Base-by-base conservation (phyloP, 1,140 invertebrate genomes). In the Spodoptera frugiperda region DNA sequence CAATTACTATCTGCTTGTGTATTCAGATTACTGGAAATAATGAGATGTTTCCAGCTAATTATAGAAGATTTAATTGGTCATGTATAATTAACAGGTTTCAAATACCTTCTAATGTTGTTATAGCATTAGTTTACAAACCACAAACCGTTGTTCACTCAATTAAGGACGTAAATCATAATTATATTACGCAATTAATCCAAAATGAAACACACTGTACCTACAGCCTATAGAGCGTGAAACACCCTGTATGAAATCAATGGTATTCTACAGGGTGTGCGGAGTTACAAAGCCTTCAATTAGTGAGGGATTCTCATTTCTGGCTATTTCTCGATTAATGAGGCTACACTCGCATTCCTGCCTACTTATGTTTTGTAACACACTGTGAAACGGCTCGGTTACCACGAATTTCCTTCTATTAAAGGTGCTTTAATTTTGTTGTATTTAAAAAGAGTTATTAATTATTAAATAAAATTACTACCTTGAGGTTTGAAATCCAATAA, bases 231-330 rank as follows among this genome's bases (percentile, higher is more conserved):
- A n/a, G 61, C n/a, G 30, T n/a, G 33, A 39, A 39, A 61, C 30
- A 39, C 3, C 33, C 54, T 57, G 54, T 57, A 61, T 30, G 25
- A 61, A 44, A 9, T 15, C 8, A 39, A 17, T 12, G 53, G 19
- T 21, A 12, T 55, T 39, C 30, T 72, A 72, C 68, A 55, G 33
- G 33, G n/a, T 21, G 68, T 48, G 51, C 17, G 17, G 15, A 21
- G 49, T 19, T 70, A 70, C 67, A 70, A 72, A 55, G 68, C 68
- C 39, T 72, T 72, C 68, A 72, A 72, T 72, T 72, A 72, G 39
- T 57, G 53, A 72, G 6, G 68, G 68, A 57, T 72, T 72, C 68
- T 46, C 68, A 57, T 72, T 72, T 72, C 68, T 57, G 53, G 68
- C 33, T 46, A 72, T 72, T 72, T 57, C 39, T 14, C 68, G 53